A percentile compares a stretch with the other conserved stretches of the same genome.
Conservation (phyloP, 2,113 vertebrate genomes). For the Sigmodon hispidus region DNA sequence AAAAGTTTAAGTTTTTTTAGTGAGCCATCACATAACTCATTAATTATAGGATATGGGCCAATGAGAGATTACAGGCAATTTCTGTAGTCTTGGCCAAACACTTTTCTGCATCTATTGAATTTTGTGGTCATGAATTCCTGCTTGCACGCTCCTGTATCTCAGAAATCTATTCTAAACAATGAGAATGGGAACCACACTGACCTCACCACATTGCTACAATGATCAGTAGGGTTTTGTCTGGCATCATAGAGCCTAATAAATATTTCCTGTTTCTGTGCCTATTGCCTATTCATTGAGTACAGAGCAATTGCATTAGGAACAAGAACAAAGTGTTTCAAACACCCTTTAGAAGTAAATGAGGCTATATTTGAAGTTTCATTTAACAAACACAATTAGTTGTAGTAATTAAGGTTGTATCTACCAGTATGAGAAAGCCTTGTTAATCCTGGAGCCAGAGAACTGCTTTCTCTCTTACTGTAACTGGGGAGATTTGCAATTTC, state of each 20-base stretch:
- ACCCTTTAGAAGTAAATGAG: background rate
- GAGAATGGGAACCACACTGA: background rate
- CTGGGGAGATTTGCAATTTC: background rate
- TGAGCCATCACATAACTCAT: background rate
- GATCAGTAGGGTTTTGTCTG: background rate
- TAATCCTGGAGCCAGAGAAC: background rate
- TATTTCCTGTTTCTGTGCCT: fast-evolving
- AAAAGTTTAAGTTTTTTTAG: background rate
- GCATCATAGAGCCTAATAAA: background rate
- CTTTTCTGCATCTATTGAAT: background rate
- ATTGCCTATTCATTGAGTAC: background rate
- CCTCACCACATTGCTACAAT: too few species aligned
- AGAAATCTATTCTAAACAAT: background rate
- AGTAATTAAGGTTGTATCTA: background rate
- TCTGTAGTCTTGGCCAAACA: background rate
- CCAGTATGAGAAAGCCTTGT: background rate
- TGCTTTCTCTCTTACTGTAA: background rate
- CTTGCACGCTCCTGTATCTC: background rate
- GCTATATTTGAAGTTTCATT: background rate
- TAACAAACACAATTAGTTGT: background rate
- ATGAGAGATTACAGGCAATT: background rate
- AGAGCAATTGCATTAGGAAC: background rate
- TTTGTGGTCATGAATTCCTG: too few species aligned
- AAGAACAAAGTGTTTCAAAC: background rate
- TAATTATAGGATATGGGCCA: background rate